phyloP scores from a whole-genome alignment of 2,113 vertebrate genomes.

The Ondatra zibethicus region DNA sequence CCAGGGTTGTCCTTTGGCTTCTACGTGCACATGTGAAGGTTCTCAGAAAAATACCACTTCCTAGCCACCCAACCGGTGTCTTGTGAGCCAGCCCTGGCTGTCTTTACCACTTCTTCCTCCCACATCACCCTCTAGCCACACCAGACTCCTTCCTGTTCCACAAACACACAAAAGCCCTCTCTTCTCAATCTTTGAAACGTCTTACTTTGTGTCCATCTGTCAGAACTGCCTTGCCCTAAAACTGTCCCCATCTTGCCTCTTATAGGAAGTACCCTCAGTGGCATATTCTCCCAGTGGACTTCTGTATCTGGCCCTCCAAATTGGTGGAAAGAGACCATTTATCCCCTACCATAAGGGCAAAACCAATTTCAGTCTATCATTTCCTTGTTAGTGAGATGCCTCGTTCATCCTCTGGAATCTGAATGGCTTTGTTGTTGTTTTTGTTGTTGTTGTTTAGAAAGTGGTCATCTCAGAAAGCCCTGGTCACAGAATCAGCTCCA shows the following conservation, averaged over 20 bases:
- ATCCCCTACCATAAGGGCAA: neutral
- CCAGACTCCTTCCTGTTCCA: neutral
- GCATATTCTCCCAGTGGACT: neutral
- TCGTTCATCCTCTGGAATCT: conserved; percentile 8
- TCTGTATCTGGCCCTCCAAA: neutral
- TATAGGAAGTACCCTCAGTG: neutral
- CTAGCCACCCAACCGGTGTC: neutral
- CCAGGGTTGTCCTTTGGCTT: neutral
- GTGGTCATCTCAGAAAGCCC: neutral
- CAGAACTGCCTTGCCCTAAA: neutral
- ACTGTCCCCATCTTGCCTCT: fast-evolving
- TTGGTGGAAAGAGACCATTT: neutral
- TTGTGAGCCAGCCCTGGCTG: neutral
- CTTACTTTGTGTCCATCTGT: neutral
- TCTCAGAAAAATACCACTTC: neutral
- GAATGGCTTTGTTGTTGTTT: neutral
- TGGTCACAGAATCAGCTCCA: neutral
- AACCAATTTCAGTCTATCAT: neutral
- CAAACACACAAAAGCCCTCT: neutral
- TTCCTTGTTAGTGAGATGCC: neutral
- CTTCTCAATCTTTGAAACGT: neutral
- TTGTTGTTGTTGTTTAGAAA: conserved; percentile 15
- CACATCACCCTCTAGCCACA: neutral
- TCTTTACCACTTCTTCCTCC: neutral
- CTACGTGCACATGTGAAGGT: neutral